Evolutionary conservation across 2,888 invertebrate genomes (phyloP).

Genomic region (Orchesellides sinensis): DNA sequence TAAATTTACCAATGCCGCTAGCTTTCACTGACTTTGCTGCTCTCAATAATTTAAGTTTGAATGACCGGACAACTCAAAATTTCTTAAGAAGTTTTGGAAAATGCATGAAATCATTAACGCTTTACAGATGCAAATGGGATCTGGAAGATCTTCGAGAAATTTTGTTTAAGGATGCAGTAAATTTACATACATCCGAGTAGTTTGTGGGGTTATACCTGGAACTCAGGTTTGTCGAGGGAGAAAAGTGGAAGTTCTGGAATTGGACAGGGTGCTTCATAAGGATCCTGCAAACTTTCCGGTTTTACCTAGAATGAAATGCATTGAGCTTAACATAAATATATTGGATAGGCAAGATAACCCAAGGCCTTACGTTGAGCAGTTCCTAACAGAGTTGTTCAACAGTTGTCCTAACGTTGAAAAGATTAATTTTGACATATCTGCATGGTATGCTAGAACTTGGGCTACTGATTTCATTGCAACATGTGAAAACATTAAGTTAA

Average conservation of each 20-base stretch:
- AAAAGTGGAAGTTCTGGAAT: slow-evolving; percentile 7
- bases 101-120: not conserved
- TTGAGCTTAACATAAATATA: slow-evolving; percentile 5
- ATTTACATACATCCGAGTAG: slow-evolving; percentile 6
- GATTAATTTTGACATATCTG: slow-evolving; percentile 1
- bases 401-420: slow-evolving; percentile 6
- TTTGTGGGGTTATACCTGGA: slow-evolving; percentile 29
- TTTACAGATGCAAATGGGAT: slow-evolving; percentile 36
- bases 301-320: not conserved
- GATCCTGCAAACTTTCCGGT: slow-evolving; percentile 15
- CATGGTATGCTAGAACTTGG: slow-evolving; percentile 26
- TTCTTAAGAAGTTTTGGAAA: slow-evolving; percentile 2
- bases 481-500: not conserved
- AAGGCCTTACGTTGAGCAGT: slow-evolving; percentile 26
- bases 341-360: not conserved
- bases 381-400: slow-evolving; percentile 24
- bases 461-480: slow-evolving; percentile 14
- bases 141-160: not conserved
- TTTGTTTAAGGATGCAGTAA: slow-evolving; percentile 1
- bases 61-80: slow-evolving; percentile 8
- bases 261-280: not conserved
- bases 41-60: slow-evolving; percentile 4
- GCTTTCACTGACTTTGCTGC: slow-evolving; percentile 26
- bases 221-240: slow-evolving; percentile 17
- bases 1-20: not conserved